Evolutionary conservation across 2,797 vertebrate genomes (phyloP).

Genomic region (Macropodus opercularis): DNA sequence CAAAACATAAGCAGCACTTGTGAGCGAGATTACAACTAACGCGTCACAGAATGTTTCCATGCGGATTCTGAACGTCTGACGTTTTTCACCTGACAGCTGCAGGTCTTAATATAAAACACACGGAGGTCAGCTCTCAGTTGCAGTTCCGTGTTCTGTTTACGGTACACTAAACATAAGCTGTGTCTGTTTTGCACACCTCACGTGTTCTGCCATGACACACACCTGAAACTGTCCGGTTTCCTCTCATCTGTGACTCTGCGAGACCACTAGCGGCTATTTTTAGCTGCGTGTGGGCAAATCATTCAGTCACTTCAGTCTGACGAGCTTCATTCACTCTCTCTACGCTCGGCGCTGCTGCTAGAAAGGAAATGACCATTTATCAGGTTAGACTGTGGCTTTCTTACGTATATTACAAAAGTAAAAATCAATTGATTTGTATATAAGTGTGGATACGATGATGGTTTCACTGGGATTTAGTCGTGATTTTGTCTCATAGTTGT

Average conservation of each 20-base stretch:
- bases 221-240: slow-evolving; percentile 36
- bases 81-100: slow-evolving; percentile 22
- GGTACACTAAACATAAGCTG: not conserved
- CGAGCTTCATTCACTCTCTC: slow-evolving; percentile 38
- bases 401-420: not conserved
- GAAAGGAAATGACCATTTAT: slow-evolving; percentile 25
- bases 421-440: not conserved
- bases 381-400: not conserved
- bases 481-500: not conserved
- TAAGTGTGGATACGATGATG: too few relatives aligned
- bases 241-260: slow-evolving; percentile 10
- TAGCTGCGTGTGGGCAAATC: slow-evolving; percentile 36
- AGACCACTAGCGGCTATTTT: slow-evolving; percentile 59
- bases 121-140: not conserved
- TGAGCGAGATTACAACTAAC: too few relatives aligned
- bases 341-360: not conserved
- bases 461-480: not conserved
- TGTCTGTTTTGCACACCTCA: slow-evolving; percentile 11
- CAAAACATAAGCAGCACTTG: too few relatives aligned
- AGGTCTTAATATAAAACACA: not conserved
- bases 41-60: too few relatives aligned
- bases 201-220: not conserved
- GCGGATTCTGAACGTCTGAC: too few relatives aligned
- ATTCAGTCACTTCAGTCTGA: slow-evolving; percentile 3
- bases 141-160: slow-evolving; percentile 47